Base-by-base conservation (phyloP, 2,797 vertebrate genomes). In the Gambelia wislizenii region DNA sequence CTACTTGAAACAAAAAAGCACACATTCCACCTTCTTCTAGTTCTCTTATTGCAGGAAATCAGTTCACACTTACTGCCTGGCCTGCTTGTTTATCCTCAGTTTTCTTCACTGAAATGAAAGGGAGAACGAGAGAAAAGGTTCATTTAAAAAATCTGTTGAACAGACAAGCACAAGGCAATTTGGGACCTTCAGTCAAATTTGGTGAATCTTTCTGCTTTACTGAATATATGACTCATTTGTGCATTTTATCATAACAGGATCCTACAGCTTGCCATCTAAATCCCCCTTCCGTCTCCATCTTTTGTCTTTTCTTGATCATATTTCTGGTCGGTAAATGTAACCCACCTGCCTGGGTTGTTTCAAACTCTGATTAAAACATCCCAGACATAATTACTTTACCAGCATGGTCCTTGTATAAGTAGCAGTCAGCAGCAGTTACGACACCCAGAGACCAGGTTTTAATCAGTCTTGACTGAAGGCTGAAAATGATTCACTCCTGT, bases 401-500 rank as follows among this genome's bases (percentile, higher is more conserved):
- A 96, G 96, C 64, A 81, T 75, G 83, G 92, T 89, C 91, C 92
- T 85, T 76, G 92, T 91, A 91, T 84, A 95, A 91, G 94, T 84
- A 94, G 96, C 94, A 88, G 91, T 94, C 92, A 88, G 91, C 87
- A 89, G 94, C 52, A 16, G 87, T 56, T 89, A 80, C 92, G 93
- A 93, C 95, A 95, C 93, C 88, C 95, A 87, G 89, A 91, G 94
- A 89, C 94, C 95, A 96, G 22, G 22, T 96, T 96, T 97, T 96
- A 96, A 96, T 96, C 96, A 96, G 95, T 93, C 94, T 94, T 95
- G 88, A 92, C 85, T 95, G 70, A 96, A 93, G 87, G 89, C 95
- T 96, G 94, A 91, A 92, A 96, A 96, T 94, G 91, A 96, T 96
- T 96, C 96, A 96, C 94, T 93, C 92, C 91, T 94, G 91, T 97